Evolutionary conservation across 2,113 vertebrate genomes (phyloP), one percentile per base, ranked within the genome.

Genomic region (Platycercus adscitus): DNA sequence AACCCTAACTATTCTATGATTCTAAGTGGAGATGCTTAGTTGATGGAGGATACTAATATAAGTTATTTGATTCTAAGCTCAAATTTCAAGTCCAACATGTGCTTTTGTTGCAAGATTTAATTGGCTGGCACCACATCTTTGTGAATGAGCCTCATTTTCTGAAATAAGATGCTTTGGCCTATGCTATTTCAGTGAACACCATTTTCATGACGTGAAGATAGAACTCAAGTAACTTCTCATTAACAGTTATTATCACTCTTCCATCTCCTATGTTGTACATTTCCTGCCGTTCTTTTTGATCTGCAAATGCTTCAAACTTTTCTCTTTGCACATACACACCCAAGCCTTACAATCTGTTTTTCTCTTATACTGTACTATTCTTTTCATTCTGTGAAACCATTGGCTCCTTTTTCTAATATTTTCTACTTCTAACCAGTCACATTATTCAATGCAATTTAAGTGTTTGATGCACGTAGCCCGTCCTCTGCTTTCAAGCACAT

Each of bases 361-460:
- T 46, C 18, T 63, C 11, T 28, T 12, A 8, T 4, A 31, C 9
- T 37, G 4, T 43, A 7, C 7, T 19, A 4, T 41, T 81, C 53
- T 75, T 92, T 64, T 39, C 28, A 16, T 47, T 37, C 24, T 52
- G 33, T 50, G n/a, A 76, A 75, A 69, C 5, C 24, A 33, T 10
- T 28, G 23, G 3, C 2, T 77, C 23, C 2, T 10, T 85, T 92
- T 88, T 50, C 35, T 39, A 43, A 26, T 55, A 15, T 85, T 87
- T 93, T 82, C 58, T 33, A 16, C 29, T 68, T n/a, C 33, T 4
- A 16, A 13, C 8, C 23, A 24, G 24, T 39, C 8, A 2, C 81
- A 44, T 88, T 72, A 94, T 80, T 89, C 66, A 58, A n/a, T 33
- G 21, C 20, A 83, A 65, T 91, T 87, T 85, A 78, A 83, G 65